Conservation (phyloP, 1,140 invertebrate genomes). For the Nixonia krombeini region DNA sequence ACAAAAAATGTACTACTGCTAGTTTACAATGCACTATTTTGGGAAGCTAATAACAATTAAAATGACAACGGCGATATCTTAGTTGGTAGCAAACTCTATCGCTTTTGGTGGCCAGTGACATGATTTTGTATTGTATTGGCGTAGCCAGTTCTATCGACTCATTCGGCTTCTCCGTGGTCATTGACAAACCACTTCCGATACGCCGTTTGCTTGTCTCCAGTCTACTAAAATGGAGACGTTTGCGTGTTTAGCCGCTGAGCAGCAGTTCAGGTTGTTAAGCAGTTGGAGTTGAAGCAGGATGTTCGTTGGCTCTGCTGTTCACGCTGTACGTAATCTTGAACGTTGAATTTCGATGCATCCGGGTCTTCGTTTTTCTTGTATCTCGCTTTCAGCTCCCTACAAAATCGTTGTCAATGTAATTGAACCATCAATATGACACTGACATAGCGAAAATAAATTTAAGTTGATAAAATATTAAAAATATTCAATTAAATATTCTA, state of each 20-base stretch:
- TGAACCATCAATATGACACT: no score
- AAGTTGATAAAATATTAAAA: no score
- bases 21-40: no score
- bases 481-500: no score
- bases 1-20: no score
- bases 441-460: no score
- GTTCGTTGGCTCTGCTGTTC: conserved; percentile 76
- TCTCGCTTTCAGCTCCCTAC: conserved; percentile 77
- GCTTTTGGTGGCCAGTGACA: not conserved
- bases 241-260: conserved; percentile 21
- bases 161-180: conserved; percentile 12
- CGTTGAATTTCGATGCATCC: conserved; percentile 77
- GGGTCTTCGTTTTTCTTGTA: conserved; percentile 58
- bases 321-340: conserved; percentile 77
- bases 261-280: conserved; percentile 61
- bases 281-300: conserved; percentile 65
- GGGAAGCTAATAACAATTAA: no score
- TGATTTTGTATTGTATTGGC: not conserved
- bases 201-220: conserved; percentile 26
- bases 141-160: conserved; percentile 15
- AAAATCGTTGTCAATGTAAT: no score
- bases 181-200: conserved; percentile 58
- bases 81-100: not conserved
- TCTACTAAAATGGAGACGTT: conserved; percentile 27
- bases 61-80: no score